These are phyloP conservation scores for Anoplius nigerrimus DNA, from an alignment of 2,888 invertebrate species.

Conservation along the genomic window DNA sequence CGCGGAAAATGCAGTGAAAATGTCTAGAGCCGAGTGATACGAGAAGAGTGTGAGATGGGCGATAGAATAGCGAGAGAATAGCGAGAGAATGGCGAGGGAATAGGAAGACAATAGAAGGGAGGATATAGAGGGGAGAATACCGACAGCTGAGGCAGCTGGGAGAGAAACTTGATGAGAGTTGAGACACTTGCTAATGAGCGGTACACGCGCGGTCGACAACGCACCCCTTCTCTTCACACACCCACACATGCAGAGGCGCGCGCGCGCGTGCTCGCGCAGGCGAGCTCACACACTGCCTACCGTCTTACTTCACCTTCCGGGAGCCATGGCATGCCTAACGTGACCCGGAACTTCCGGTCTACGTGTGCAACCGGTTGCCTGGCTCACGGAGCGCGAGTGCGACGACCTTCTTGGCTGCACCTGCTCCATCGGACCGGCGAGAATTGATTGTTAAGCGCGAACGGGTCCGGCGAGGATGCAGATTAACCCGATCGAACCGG, in stretches of 20 bases:
- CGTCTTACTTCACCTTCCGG: constrained; percentile 35
- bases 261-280: too few species aligned
- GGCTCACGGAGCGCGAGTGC: constrained; percentile 27
- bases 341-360: constrained; percentile 51
- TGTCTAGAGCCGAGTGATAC: constrained; percentile 9
- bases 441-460: background rate
- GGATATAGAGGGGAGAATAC: background rate
- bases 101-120: background rate
- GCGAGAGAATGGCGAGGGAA: background rate
- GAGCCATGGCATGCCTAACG: constrained; percentile 43
- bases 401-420: constrained; percentile 15
- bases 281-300: constrained; percentile 28
- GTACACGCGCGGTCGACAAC: constrained; percentile 55
- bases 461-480: constrained; percentile 5
- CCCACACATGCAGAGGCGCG: too few species aligned
- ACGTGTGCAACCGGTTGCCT: constrained; percentile 43
- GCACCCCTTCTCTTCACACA: constrained; percentile 17
- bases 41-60: background rate
- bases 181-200: constrained; percentile 70
- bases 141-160: constrained; percentile 10
- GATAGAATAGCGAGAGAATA: constrained; percentile 7
- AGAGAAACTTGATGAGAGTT: constrained; percentile 65
- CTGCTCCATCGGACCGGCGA: background rate
- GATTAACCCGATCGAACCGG: background rate
- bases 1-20: constrained; percentile 25